Conservation (phyloP, 92 coral and sea anemone species). For the Palythoa grandiflora region DNA sequence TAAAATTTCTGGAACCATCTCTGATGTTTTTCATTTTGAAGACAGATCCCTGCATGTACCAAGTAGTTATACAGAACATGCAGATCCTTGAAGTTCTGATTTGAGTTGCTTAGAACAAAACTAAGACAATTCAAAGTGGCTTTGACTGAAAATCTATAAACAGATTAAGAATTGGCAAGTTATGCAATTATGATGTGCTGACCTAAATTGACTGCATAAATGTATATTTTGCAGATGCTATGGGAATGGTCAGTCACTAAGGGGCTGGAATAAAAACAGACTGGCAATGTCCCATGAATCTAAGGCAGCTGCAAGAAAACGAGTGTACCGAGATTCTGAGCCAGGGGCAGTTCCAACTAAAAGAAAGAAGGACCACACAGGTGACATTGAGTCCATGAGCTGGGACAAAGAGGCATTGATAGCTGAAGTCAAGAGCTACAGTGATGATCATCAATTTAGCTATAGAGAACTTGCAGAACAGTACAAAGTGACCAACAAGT, state of each 20-base stretch:
- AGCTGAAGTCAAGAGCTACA: constrained; percentile 56
- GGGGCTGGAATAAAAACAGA: constrained; percentile 45
- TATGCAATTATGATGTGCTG: background rate
- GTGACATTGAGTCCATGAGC: constrained; percentile 20
- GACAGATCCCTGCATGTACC: background rate
- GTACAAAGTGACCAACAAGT: constrained; percentile 55
- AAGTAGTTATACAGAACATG: background rate
- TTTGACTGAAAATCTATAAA: background rate
- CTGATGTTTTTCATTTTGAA: background rate
- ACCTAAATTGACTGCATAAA: background rate
- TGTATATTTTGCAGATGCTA: constrained; percentile 48
- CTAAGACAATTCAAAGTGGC: background rate
- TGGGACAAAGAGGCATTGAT: constrained; percentile 50
- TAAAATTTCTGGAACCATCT: background rate
- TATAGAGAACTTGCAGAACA: constrained; percentile 48
- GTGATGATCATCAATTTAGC: constrained; percentile 47
- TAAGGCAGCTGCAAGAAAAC: constrained; percentile 51
- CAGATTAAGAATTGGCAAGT: too few relatives aligned
- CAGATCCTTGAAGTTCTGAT: constrained; percentile 6
- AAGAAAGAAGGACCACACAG: constrained; percentile 44
- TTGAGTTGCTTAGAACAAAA: constrained; percentile 2
- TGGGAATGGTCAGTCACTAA: constrained; percentile 66
- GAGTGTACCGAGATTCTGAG: constrained; percentile 24
- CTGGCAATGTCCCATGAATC: constrained; percentile 47
- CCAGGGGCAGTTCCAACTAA: background rate